Base-by-base conservation (phyloP, 2,113 vertebrate genomes). In the Mormoops blainvillei region DNA sequence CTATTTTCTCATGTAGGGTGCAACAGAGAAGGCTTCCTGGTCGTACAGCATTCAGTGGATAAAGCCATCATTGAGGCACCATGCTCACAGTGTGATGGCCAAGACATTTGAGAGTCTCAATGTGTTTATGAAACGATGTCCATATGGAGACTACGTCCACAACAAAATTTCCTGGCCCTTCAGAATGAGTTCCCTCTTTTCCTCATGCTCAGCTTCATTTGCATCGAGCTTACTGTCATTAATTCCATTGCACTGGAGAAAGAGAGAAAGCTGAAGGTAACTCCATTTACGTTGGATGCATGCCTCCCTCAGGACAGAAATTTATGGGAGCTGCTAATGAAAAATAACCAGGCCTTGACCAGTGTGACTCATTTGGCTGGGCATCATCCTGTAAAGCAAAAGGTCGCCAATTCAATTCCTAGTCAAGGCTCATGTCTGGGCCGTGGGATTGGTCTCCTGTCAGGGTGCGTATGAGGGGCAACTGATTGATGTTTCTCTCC, bases 171-270 rank as follows among this genome's bases (percentile, higher is more conserved):
- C 88, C 95, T 99, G 94, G 98, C 99, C 95, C 99, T 99, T 93
- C 99, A 99, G 98, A 99, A 99, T 97, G 99, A 99, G 97, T 99
- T 99, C 38, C 99, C 99, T 0, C 96, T 99, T 71, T 71, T 99
- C 7, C 98, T 99, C 95, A 99, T 99, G 98, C 99, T 99, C 97
- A 99, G 99, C 97, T 99, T 99, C 98, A 99, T 99, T 61, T 99
- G 99, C 97, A 99, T 99, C 0, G 99, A 99, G 0, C 99, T 99
- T 89, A 99, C 99, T 98, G 99, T 99, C 0, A 98, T 99, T 50
- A 99, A 99, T 0, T 98, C 99, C 0, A 98, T 99, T 1, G 99
- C 99, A 36, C 99, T 99, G 19, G 99, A 99, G 98, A 99, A 99
- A 89, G 99, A 99, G 97, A 99, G 98, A 92, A 99, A 99, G 96